Conservation (phyloP, 1,140 invertebrate genomes). For the Drosophila watanabei region DNA sequence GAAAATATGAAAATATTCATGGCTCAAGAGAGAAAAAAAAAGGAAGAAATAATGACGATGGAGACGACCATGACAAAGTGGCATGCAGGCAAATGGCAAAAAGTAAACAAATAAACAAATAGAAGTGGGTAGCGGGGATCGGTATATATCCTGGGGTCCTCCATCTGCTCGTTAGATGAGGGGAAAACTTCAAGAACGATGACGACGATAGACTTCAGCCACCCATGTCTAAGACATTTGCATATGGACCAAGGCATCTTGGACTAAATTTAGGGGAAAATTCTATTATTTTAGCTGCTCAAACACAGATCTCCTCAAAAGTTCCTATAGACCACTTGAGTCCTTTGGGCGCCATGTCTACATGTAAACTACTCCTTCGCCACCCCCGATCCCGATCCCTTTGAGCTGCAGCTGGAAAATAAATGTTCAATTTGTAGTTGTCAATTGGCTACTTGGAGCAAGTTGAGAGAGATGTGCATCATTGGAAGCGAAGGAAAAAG, state of each 20-base stretch:
- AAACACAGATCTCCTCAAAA: slow-evolving; percentile 38
- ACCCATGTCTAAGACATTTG: slow-evolving; percentile 52
- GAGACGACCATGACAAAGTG: slow-evolving; percentile 11
- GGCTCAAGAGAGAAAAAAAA: slow-evolving; percentile 25
- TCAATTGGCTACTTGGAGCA: slow-evolving; percentile 55
- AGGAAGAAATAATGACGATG: slow-evolving; percentile 39
- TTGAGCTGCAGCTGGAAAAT: slow-evolving; percentile 46
- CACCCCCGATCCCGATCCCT: slow-evolving; percentile 18
- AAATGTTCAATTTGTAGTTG: slow-evolving; percentile 67
- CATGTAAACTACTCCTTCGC: slow-evolving; percentile 45
- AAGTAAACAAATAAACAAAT: slow-evolving; percentile 78
- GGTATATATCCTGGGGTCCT: slow-evolving; percentile 3
- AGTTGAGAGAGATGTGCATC: slow-evolving; percentile 13
- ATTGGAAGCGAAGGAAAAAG: slow-evolving; percentile 1
- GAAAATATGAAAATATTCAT: slow-evolving; percentile 82
- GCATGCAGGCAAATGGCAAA: slow-evolving; percentile 71
- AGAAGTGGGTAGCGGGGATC: slow-evolving; percentile 10
- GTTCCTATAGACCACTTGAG: slow-evolving; percentile 39
- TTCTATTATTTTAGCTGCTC: slow-evolving; percentile 79
- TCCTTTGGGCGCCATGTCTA: slow-evolving; percentile 9
- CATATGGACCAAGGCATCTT: slow-evolving; percentile 48
- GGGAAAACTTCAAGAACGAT: slow-evolving; percentile 51
- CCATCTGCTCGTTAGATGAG: background rate
- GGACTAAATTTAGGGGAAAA: slow-evolving; percentile 76
- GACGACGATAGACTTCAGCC: slow-evolving; percentile 16